Percentiles rank a stretch among this genome's conserved stretches.
phyloP scores from a whole-genome alignment of 2,113 vertebrate genomes.

The Amblyornis subalaris region DNA sequence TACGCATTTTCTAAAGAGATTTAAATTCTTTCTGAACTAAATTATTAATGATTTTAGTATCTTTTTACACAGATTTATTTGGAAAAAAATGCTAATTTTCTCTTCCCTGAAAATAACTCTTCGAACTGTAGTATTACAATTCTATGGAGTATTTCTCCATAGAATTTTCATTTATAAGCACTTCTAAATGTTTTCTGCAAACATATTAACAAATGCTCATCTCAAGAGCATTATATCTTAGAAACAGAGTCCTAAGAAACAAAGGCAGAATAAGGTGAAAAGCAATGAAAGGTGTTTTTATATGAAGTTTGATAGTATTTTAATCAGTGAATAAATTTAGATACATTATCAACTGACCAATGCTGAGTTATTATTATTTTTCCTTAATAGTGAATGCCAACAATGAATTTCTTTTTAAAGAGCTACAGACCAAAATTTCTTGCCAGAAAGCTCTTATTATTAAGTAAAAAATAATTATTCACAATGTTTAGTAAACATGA shows the following conservation, averaged over 20 bases:
- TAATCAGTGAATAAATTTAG: neutral
- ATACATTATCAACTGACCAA: neutral
- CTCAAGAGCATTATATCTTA: neutral
- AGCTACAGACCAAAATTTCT: neutral
- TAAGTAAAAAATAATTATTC: neutral
- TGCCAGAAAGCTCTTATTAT: neutral
- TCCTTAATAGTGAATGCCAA: neutral
- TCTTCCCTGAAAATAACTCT: neutral
- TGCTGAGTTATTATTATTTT: neutral
- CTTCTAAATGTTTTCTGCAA: neutral
- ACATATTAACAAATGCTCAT: neutral
- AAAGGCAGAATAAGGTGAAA: neutral
- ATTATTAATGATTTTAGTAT: neutral
- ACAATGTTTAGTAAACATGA: neutral
- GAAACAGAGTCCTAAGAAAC: neutral
- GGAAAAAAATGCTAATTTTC: neutral
- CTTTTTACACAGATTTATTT: neutral
- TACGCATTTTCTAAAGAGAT: neutral
- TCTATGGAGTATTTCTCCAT: neutral
- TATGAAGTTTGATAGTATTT: neutral
- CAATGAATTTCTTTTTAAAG: neutral
- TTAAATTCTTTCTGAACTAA: neutral
- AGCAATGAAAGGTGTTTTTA: neutral
- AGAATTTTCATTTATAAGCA: neutral
- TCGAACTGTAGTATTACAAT: neutral